These are phyloP conservation scores for Cephus runcator DNA, from an alignment of 2,888 invertebrate species.

Conservation along the genomic window DNA sequence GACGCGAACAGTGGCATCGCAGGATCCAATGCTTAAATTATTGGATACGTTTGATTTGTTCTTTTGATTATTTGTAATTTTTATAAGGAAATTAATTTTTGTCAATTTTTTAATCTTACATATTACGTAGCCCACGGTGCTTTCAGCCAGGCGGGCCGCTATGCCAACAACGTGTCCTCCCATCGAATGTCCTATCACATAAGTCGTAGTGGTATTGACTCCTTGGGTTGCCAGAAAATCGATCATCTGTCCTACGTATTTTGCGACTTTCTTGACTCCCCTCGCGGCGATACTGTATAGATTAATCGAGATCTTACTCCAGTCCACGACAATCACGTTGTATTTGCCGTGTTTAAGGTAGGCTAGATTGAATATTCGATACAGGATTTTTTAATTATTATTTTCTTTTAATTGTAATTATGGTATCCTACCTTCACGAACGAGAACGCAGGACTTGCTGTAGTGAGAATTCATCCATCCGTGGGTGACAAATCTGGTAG, in stretches of 20 bases:
- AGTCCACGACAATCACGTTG: slow-evolving; percentile 17
- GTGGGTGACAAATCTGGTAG: slow-evolving; percentile 2
- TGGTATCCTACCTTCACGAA: slow-evolving; percentile 4
- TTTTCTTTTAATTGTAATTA: too few relatives aligned
- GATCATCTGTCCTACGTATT: slow-evolving; percentile 10
- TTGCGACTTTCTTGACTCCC: neutral
- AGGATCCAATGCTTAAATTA: slow-evolving; percentile 58
- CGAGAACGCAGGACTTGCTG: neutral
- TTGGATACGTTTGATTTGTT: too few relatives aligned
- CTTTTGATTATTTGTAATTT: neutral
- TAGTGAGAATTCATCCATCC: slow-evolving; percentile 4
- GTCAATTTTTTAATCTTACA: neutral
- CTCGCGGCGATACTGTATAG: neutral
- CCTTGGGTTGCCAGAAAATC: slow-evolving; percentile 4
- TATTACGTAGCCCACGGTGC: slow-evolving; percentile 3
- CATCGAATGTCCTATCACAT: slow-evolving; percentile 6
- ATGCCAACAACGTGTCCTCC: slow-evolving; percentile 13
- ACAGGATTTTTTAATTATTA: too few relatives aligned
- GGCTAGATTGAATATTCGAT: neutral
- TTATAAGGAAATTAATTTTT: neutral
- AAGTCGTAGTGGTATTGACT: neutral
- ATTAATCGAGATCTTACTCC: neutral
- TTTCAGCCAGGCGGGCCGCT: neutral
- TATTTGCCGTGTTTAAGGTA: slow-evolving; percentile 7
- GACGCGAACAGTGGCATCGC: slow-evolving; percentile 55